These are phyloP conservation scores for Enteromius treurensis DNA, from an alignment of 2,797 vertebrate species.

Conservation along the genomic window DNA sequence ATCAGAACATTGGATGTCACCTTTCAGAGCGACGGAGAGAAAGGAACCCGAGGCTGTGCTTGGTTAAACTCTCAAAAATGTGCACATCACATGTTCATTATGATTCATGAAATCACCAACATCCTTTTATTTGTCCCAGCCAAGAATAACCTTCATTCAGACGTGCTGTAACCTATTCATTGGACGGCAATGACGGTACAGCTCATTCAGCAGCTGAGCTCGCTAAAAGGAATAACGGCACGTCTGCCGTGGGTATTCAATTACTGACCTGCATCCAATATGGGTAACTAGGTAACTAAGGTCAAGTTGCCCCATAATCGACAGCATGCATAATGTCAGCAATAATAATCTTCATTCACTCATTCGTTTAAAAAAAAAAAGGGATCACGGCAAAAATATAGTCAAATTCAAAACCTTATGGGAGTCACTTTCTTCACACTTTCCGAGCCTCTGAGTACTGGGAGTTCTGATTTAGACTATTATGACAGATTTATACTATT, in stretches of 20 bases:
- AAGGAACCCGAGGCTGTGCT: slow-evolving; percentile 51
- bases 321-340: slow-evolving; percentile 65
- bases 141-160: slow-evolving; percentile 61
- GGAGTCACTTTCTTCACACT: neutral
- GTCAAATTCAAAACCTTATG: neutral
- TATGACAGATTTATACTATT: slow-evolving; percentile 8
- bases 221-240: slow-evolving; percentile 48
- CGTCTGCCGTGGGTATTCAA: slow-evolving; percentile 59
- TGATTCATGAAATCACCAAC: slow-evolving; percentile 63
- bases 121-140: slow-evolving; percentile 60
- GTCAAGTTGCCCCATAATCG: slow-evolving; percentile 63
- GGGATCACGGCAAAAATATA: slow-evolving; percentile 3
- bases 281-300: slow-evolving; percentile 63
- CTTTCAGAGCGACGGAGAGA: slow-evolving; percentile 51
- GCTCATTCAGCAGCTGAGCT: slow-evolving; percentile 55
- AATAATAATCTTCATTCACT: slow-evolving; percentile 55
- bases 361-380: slow-evolving; percentile 4
- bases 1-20: slow-evolving; percentile 62
- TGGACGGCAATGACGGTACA: slow-evolving; percentile 54
- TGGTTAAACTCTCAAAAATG: slow-evolving; percentile 61
- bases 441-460: neutral
- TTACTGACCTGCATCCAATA: slow-evolving; percentile 64
- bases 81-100: slow-evolving; percentile 61
- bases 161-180: slow-evolving; percentile 59
- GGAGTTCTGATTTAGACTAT: neutral